Conservation (phyloP, 2,888 invertebrate genomes). For the Cetonia aurata region DNA sequence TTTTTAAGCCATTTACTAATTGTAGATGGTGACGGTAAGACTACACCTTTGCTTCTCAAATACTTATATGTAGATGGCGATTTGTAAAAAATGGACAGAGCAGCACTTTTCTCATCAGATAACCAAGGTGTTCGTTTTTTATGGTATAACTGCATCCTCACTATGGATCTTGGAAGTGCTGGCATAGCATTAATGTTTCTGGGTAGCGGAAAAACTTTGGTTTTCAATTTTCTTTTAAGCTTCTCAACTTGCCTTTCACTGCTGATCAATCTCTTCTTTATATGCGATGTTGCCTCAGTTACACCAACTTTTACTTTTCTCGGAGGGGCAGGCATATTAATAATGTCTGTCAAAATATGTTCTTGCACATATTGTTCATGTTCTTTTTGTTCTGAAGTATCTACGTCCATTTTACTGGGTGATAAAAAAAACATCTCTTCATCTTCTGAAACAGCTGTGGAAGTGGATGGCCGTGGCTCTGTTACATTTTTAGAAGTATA, state of each 20-base stretch:
- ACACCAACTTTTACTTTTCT: not conserved
- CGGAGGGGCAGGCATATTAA: slow-evolving; percentile 5
- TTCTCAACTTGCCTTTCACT: not conserved
- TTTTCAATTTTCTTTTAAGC: slow-evolving; percentile 19
- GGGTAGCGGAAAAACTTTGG: not conserved
- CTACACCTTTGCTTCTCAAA: slow-evolving; percentile 11
- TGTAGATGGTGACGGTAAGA: slow-evolving; percentile 29
- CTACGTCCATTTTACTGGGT: not conserved
- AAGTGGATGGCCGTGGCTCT: not conserved
- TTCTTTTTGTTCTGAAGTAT: not conserved
- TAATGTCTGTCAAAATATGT: not conserved
- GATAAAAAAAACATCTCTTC: not conserved
- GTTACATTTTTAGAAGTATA: not conserved
- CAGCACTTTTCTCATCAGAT: slow-evolving; percentile 24
- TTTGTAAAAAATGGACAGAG: slow-evolving; percentile 34
- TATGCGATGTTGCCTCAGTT: not conserved
- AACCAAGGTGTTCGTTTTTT: not conserved
- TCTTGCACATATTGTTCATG: not conserved
- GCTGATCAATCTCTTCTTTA: not conserved
- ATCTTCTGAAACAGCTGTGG: not conserved
- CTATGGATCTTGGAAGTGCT: slow-evolving; percentile 1
- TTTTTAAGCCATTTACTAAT: slow-evolving; percentile 29
- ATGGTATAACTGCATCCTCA: slow-evolving; percentile 30
- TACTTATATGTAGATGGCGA: slow-evolving; percentile 27
- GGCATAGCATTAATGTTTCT: slow-evolving; percentile 18